Percentiles rank a stretch among this genome's conserved stretches.
These are phyloP conservation scores for Triplophysa tibetana DNA, from an alignment of 2,113 vertebrate genomes.

Conservation along the genomic window DNA sequence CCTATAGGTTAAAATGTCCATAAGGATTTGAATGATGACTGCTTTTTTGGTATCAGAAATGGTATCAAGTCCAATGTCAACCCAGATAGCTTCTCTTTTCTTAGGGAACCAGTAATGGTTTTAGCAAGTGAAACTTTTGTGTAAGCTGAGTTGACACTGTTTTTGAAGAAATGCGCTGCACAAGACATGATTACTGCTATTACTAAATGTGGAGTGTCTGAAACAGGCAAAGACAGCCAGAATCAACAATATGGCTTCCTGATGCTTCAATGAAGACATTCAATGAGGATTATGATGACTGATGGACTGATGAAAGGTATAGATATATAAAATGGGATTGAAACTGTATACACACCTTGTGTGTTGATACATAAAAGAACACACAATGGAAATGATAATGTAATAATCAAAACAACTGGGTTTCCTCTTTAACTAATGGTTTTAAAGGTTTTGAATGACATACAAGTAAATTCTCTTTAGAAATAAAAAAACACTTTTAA, in stretches of 20 bases:
- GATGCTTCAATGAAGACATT: slow-evolving; percentile 1
- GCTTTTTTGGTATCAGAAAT: background rate
- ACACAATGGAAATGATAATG: slow-evolving; percentile 15
- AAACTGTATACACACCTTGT: background rate
- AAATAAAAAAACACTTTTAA: no score
- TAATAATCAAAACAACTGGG: background rate
- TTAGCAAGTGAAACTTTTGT: background rate
- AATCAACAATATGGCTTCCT: slow-evolving; percentile 34
- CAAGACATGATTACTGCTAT: slow-evolving; percentile 1
- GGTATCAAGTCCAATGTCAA: background rate
- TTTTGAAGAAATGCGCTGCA: slow-evolving; percentile 9
- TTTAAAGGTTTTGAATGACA: no score
- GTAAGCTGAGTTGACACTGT: background rate
- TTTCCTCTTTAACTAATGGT: background rate
- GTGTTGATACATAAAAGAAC: slow-evolving; percentile 11
- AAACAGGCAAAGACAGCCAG: background rate
- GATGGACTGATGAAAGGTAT: background rate
- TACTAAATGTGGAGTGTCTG: background rate
- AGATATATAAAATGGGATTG: slow-evolving; percentile 31
- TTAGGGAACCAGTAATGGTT: slow-evolving; percentile 1
- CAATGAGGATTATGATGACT: slow-evolving; percentile 1
- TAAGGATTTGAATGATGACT: background rate
- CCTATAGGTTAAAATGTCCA: background rate
- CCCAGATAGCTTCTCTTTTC: background rate
- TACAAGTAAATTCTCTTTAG: no score